phyloP scores from a whole-genome alignment of 2,888 invertebrate genomes.

The Heteropelma amictum region DNA sequence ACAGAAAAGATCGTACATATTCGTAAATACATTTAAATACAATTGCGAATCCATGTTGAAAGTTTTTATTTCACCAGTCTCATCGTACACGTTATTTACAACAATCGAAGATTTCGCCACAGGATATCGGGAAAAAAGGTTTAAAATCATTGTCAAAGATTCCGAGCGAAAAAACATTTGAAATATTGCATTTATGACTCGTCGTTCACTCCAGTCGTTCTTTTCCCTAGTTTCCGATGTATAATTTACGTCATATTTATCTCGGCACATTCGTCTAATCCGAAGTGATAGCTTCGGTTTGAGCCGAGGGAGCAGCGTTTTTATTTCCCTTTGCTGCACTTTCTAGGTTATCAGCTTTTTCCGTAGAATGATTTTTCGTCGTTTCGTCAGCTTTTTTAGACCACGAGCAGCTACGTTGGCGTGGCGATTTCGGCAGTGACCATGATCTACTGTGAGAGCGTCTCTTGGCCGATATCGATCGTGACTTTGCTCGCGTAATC shows the following conservation, averaged over 20 bases:
- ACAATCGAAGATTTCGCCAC: background rate
- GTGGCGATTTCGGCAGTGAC: conserved; percentile 80
- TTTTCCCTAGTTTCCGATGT: no score
- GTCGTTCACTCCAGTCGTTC: no score
- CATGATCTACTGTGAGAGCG: conserved; percentile 81
- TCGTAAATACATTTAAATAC: conserved; percentile 18
- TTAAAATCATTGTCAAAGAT: no score
- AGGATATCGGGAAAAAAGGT: background rate
- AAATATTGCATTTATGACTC: no score
- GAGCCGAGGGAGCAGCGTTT: no score
- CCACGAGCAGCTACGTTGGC: conserved; percentile 79
- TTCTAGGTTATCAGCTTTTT: no score
- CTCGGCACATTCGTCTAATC: background rate
- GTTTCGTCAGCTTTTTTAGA: conserved; percentile 71
- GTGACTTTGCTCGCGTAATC: conserved; percentile 70
- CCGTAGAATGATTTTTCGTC: background rate
- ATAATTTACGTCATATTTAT: no score
- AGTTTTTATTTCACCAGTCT: background rate
- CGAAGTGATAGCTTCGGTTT: background rate
- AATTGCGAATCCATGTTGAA: background rate
- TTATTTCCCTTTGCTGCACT: no score
- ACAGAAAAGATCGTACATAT: background rate
- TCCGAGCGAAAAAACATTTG: background rate
- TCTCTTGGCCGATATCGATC: conserved; percentile 62
- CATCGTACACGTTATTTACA: background rate